Evolutionary conservation across 2,888 invertebrate species (phyloP).

Genomic region (Epicampocera succincta): DNA sequence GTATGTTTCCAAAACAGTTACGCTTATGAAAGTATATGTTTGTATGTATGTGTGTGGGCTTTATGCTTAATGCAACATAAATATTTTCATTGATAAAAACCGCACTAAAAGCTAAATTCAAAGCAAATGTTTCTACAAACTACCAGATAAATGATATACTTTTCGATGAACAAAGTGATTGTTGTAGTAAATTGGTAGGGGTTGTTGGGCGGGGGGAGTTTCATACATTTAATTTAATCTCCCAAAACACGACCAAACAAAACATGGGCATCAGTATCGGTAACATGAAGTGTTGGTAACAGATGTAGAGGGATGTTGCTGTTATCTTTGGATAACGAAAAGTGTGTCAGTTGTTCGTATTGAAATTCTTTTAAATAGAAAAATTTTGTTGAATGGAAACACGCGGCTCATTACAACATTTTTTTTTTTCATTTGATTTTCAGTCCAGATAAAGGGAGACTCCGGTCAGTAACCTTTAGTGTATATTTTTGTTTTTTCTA

Average conservation of each 20-base stretch:
- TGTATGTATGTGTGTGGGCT: background rate
- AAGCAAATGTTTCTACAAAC: conserved; percentile 40
- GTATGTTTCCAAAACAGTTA: background rate
- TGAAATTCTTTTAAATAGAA: too few relatives aligned
- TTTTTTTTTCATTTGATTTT: too few relatives aligned
- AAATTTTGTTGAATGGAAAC: too few relatives aligned
- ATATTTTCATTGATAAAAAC: conserved; percentile 66
- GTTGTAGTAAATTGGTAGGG: background rate
- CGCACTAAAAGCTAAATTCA: conserved; percentile 38
- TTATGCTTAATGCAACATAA: conserved; percentile 51
- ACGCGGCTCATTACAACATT: too few relatives aligned
- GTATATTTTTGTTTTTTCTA: too few relatives aligned
- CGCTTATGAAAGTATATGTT: background rate
- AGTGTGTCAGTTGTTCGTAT: background rate
- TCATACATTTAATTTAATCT: conserved; percentile 30
- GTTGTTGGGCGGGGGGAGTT: conserved; percentile 6
- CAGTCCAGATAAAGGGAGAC: too few relatives aligned
- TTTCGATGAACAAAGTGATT: conserved; percentile 8
- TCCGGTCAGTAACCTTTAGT: too few relatives aligned
- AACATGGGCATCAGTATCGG: background rate
- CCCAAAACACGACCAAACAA: background rate
- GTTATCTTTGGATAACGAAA: conserved; percentile 12
- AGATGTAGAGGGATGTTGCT: conserved; percentile 17
- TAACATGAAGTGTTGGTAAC: conserved; percentile 9
- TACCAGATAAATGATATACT: conserved; percentile 8